phyloP scores from a whole-genome alignment of 2,113 vertebrate genomes.

The Hippocampus guttulatus region DNA sequence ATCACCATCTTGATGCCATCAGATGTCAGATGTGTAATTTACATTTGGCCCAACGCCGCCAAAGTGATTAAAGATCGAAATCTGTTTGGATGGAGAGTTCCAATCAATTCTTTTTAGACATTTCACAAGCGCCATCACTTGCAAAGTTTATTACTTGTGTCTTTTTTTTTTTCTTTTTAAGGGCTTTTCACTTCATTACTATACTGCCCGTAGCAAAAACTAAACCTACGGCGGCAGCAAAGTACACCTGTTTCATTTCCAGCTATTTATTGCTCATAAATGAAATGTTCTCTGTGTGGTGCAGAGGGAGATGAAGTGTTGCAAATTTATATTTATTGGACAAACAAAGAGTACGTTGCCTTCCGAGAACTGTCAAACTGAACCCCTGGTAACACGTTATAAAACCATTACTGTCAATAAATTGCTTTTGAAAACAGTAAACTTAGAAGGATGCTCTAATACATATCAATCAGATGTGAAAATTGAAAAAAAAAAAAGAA shows the following conservation, averaged over 20 bases:
- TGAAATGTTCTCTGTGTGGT: conserved; percentile 32
- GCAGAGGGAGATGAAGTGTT: background rate
- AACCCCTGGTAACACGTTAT: background rate
- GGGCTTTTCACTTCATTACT: conserved; percentile 2
- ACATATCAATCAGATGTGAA: no score
- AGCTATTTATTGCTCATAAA: conserved; percentile 35
- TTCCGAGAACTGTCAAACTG: background rate
- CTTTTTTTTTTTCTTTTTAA: background rate
- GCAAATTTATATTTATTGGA: background rate
- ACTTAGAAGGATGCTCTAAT: no score
- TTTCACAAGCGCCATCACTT: conserved; percentile 52
- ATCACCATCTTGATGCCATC: conserved; percentile 57
- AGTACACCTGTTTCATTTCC: conserved; percentile 1
- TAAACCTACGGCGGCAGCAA: background rate
- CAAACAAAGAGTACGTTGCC: background rate
- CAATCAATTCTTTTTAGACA: conserved; percentile 58
- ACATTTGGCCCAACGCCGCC: conserved; percentile 52
- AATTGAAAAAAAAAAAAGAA: no score
- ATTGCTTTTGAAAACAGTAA: background rate
- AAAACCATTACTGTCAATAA: background rate
- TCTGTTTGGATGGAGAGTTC: conserved; percentile 43
- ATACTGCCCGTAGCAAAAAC: background rate
- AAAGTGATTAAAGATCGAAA: conserved; percentile 66
- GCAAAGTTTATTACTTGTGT: conserved; percentile 18
- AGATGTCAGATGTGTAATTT: conserved; percentile 56